Evolutionary conservation across 1,140 invertebrate species (phyloP).

Genomic region (Calliopsis andreniformis): DNA sequence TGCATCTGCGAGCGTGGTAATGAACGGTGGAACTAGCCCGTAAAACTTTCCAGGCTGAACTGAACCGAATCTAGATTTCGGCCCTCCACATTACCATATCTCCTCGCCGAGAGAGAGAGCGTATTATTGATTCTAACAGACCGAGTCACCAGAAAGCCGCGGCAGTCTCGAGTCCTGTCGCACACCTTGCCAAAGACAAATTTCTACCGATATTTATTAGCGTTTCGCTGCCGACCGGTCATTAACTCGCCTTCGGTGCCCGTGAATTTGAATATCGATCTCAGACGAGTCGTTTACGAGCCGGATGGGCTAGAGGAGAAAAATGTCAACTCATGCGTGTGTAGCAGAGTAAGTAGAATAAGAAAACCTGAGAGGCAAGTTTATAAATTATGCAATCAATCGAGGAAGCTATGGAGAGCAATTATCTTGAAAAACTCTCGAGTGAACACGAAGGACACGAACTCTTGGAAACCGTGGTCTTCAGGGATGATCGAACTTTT

Average conservation of each 20-base stretch:
- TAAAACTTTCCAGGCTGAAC: slow-evolving; percentile 49
- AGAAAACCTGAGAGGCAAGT: too few species aligned
- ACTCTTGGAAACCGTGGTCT: too few species aligned
- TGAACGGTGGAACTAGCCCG: slow-evolving; percentile 46
- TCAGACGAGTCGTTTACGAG: slow-evolving; percentile 9
- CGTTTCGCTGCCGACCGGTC: slow-evolving; percentile 13
- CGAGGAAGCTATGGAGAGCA: too few species aligned
- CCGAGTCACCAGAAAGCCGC: neutral
- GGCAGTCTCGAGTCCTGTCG: neutral
- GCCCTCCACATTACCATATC: slow-evolving; percentile 49
- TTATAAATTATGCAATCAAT: too few species aligned
- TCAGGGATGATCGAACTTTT: too few species aligned
- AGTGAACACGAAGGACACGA: too few species aligned
- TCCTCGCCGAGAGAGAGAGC: slow-evolving; percentile 13
- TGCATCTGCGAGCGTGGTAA: slow-evolving; percentile 48
- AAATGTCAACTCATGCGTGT: neutral
- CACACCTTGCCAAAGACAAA: slow-evolving; percentile 11
- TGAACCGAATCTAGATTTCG: slow-evolving; percentile 53
- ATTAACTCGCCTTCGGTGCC: slow-evolving; percentile 1
- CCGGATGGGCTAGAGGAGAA: neutral
- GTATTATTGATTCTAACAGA: slow-evolving; percentile 44
- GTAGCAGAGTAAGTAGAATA: neutral
- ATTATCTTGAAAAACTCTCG: too few species aligned
- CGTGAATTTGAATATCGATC: slow-evolving; percentile 22
- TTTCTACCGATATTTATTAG: slow-evolving; percentile 24